Evolutionary conservation across 2,888 invertebrate genomes (phyloP).

Genomic region (Microctonus hyperodae): DNA sequence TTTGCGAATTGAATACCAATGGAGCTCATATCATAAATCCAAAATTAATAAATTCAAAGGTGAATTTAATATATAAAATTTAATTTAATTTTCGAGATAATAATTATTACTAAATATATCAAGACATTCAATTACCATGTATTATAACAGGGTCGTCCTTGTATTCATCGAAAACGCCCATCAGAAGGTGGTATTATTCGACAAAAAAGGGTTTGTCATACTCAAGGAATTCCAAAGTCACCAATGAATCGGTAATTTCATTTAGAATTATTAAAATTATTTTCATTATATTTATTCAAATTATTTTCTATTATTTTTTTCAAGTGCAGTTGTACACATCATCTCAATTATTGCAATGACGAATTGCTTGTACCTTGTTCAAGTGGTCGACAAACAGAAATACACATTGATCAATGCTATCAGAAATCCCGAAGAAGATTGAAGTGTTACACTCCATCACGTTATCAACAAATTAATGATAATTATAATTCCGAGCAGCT

Average conservation of each 20-base stretch:
- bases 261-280: slow-evolving; percentile 5
- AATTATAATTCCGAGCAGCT: neutral
- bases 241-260: slow-evolving; percentile 46
- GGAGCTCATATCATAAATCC: slow-evolving; percentile 58
- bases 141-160: slow-evolving; percentile 44
- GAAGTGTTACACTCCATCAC: slow-evolving; percentile 1
- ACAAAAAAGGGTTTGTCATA: slow-evolving; percentile 58
- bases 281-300: neutral
- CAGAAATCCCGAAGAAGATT: slow-evolving; percentile 30
- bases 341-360: slow-evolving; percentile 29
- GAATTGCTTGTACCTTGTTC: slow-evolving; percentile 32
- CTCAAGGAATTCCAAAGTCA: slow-evolving; percentile 42
- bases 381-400: slow-evolving; percentile 30
- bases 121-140: neutral
- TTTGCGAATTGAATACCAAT: slow-evolving; percentile 44
- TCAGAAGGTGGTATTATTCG: slow-evolving; percentile 49
- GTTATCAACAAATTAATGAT: neutral
- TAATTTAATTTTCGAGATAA: slow-evolving; percentile 7
- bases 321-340: slow-evolving; percentile 18
- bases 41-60: slow-evolving; percentile 61
- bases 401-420: slow-evolving; percentile 42
- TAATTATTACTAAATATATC: neutral
- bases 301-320: neutral
- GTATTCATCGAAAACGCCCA: slow-evolving; percentile 46
- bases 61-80: no score